Evolutionary conservation across 2,797 vertebrate species (phyloP).

Genomic region (Poecilia picta): DNA sequence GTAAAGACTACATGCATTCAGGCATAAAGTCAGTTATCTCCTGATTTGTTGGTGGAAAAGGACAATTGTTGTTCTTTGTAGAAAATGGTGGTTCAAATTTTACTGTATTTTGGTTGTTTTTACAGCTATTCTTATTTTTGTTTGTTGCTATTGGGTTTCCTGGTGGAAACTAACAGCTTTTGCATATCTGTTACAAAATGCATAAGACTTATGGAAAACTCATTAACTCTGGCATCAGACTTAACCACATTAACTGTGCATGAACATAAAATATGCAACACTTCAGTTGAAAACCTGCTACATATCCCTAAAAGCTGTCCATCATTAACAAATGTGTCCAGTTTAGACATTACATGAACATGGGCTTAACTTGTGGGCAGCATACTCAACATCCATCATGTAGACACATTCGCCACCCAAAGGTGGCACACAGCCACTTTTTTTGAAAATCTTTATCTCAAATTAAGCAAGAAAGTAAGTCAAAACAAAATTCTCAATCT

Average conservation of each 20-base stretch:
- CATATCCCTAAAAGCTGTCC: slow-evolving; percentile 2
- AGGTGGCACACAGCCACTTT: neutral
- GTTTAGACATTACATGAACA: neutral
- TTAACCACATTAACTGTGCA: slow-evolving; percentile 35
- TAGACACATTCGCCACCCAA: neutral
- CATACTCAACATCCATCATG: neutral
- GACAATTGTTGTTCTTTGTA: neutral
- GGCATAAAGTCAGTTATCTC: neutral
- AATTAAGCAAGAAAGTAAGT: neutral
- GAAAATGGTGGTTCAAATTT: neutral
- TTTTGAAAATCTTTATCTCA: neutral
- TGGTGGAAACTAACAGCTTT: slow-evolving; percentile 34
- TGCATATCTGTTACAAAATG: slow-evolving; percentile 57
- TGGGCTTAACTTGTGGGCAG: neutral
- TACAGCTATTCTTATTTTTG: neutral
- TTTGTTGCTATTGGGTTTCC: neutral
- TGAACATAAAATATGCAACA: slow-evolving; percentile 41
- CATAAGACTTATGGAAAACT: slow-evolving; percentile 56
- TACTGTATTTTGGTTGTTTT: neutral
- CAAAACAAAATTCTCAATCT: neutral
- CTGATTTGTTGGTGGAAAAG: neutral
- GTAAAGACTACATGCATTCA: neutral
- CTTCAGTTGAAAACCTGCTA: slow-evolving; percentile 1
- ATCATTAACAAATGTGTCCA: neutral
- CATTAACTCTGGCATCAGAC: slow-evolving; percentile 16